Conservation (phyloP, 1,140 invertebrate genomes). For the Cardiocondyla obscurior region DNA sequence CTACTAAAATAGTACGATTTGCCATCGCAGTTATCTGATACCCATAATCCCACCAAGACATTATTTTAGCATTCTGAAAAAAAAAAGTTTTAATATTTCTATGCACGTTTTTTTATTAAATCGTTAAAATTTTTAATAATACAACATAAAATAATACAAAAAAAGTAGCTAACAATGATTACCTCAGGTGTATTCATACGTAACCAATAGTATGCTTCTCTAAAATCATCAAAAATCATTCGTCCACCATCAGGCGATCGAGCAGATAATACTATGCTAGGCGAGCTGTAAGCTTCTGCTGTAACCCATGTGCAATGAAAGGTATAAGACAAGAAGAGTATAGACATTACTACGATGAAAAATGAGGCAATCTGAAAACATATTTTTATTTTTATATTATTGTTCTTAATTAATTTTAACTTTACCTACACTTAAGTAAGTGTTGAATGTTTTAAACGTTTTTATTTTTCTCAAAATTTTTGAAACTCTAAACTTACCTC, state of each 20-base stretch:
- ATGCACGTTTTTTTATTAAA: background rate
- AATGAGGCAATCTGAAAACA: constrained; percentile 90
- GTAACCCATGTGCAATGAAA: constrained; percentile 99
- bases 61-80: constrained; percentile 94
- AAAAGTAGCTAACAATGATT: constrained; percentile 34
- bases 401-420: background rate
- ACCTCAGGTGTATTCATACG: constrained; percentile 97
- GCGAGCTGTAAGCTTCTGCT: constrained; percentile 98
- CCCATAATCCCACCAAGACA: constrained; percentile 99
- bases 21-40: constrained; percentile 99
- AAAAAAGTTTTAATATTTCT: constrained; percentile 41
- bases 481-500: constrained; percentile 85
- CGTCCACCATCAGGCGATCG: constrained; percentile 96
- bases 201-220: constrained; percentile 99
- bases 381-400: background rate
- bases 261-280: constrained; percentile 98
- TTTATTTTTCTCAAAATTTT: background rate
- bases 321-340: constrained; percentile 95
- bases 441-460: background rate
- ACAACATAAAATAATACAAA: background rate
- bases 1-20: constrained; percentile 98
- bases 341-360: constrained; percentile 93
- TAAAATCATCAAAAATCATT: constrained; percentile 99
- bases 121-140: too few species aligned
- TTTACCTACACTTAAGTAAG: background rate